A percentile compares a stretch with the other conserved stretches of the same genome.
phyloP scores from a whole-genome alignment of 2,797 vertebrate genomes.

The Pseudochromis fuscus region DNA sequence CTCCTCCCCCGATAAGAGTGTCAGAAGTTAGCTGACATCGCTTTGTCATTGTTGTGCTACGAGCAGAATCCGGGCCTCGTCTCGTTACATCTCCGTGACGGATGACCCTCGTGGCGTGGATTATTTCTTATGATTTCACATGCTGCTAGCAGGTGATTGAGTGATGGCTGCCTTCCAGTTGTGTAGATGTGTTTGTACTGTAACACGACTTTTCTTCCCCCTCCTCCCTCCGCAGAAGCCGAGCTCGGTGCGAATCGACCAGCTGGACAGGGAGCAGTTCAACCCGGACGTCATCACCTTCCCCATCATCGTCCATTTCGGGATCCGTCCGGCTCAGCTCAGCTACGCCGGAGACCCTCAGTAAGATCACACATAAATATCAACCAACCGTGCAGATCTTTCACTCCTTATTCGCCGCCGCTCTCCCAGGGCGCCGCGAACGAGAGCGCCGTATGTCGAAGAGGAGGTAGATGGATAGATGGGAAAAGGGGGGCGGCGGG shows the following conservation, averaged over 20 bases:
- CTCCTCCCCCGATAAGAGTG: conserved; percentile 57
- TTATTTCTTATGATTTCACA: conserved; percentile 48
- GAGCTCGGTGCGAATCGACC: conserved; percentile 98
- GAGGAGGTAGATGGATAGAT: conserved; percentile 25
- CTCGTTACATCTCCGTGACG: conserved; percentile 43
- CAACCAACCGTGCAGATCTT: neutral
- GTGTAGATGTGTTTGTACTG: conserved; percentile 15
- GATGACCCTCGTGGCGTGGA: conserved; percentile 29
- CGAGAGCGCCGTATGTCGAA: conserved; percentile 24
- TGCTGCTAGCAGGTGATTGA: conserved; percentile 43
- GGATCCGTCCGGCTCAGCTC: conserved; percentile 97
- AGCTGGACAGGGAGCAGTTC: conserved; percentile 98
- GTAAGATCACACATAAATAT: conserved; percentile 84
- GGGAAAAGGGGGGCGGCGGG: too few species aligned
- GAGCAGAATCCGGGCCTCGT: conserved; percentile 1
- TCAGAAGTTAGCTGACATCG: conserved; percentile 45
- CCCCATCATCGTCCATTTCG: conserved; percentile 98
- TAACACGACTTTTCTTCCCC: neutral
- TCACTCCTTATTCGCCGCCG: conserved; percentile 31
- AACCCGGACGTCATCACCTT: conserved; percentile 99
- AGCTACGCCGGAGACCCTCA: conserved; percentile 99
- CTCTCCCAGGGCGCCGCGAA: conserved; percentile 46
- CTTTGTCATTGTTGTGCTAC: conserved; percentile 48
- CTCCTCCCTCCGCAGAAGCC: conserved; percentile 87
- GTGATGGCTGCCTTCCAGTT: conserved; percentile 31